A percentile compares a stretch with the other conserved stretches of the same genome.
These are phyloP conservation scores for Apistogramma diplotaenia DNA, from an alignment of 2,113 vertebrate genomes.

Conservation along the genomic window DNA sequence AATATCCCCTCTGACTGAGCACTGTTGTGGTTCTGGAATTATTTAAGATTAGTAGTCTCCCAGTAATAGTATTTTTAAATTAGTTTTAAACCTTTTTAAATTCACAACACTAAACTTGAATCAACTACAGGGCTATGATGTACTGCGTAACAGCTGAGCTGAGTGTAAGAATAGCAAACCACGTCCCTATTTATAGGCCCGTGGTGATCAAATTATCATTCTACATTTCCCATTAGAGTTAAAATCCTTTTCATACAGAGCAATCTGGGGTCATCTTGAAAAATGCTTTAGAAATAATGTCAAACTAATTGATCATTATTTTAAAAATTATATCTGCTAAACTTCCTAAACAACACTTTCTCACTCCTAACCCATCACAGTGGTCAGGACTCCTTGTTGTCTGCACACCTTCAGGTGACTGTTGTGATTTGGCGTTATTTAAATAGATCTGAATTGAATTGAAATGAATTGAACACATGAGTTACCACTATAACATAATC, in stretches of 20 bases:
- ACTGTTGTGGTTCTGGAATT: too few relatives aligned
- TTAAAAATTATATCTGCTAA: neutral
- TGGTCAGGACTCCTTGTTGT: neutral
- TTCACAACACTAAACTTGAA: neutral
- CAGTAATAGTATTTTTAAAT: neutral
- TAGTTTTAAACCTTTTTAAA: neutral
- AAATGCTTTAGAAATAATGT: neutral
- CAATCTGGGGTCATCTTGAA: neutral
- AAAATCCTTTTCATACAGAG: neutral
- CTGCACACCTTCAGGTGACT: too few relatives aligned
- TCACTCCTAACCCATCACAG: neutral
- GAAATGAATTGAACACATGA: too few relatives aligned
- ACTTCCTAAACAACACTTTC: neutral
- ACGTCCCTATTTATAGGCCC: constrained; percentile 43
- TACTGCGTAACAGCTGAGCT: neutral
- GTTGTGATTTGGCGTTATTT: too few relatives aligned
- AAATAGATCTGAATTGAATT: too few relatives aligned
- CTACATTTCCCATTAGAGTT: constrained; percentile 20
- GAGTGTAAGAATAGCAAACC: neutral
- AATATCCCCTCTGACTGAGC: neutral
- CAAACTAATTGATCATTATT: neutral
- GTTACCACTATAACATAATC: neutral
- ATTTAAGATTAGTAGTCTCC: neutral
- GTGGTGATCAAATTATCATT: constrained; percentile 34
- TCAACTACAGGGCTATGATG: neutral